Percentiles rank a stretch among this genome's conserved stretches.
Conservation (phyloP, 2,888 invertebrate genomes). For the Atrina japonica region DNA sequence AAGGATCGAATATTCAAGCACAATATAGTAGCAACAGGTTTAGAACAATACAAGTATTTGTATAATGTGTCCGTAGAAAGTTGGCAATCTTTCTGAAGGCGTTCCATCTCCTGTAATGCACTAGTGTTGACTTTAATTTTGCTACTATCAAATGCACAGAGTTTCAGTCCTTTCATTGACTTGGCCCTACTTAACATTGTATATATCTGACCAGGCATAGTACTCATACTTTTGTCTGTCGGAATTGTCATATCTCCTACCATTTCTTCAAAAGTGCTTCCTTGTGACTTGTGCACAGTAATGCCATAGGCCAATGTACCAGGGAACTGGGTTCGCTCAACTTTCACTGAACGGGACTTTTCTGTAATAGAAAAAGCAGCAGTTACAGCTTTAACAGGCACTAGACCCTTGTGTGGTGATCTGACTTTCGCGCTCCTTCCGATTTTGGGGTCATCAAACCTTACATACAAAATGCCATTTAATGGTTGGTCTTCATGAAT, state of each 20-base stretch:
- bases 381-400: no score
- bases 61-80: no score
- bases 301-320: slow-evolving; percentile 34
- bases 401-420: slow-evolving; percentile 7
- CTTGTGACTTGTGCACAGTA: slow-evolving; percentile 41
- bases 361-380: slow-evolving; percentile 31
- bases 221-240: no score
- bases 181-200: slow-evolving; percentile 41
- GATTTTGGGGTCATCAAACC: slow-evolving; percentile 40
- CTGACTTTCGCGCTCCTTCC: slow-evolving; percentile 31
- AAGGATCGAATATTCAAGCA: no score
- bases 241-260: slow-evolving; percentile 32
- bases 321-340: slow-evolving; percentile 39
- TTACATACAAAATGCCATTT: slow-evolving; percentile 23
- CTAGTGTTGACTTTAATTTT: slow-evolving; percentile 41
- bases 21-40: no score
- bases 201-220: slow-evolving; percentile 44
- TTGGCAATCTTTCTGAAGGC: slow-evolving; percentile 10
- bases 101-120: slow-evolving; percentile 37
- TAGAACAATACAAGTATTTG: no score
- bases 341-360: not conserved
- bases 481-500: slow-evolving; percentile 14
- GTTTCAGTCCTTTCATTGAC: slow-evolving; percentile 36
- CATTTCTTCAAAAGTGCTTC: slow-evolving; percentile 37
- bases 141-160: slow-evolving; percentile 28